Conservation (phyloP, 1,140 invertebrate species). For the Teleopsis dalmanni region DNA sequence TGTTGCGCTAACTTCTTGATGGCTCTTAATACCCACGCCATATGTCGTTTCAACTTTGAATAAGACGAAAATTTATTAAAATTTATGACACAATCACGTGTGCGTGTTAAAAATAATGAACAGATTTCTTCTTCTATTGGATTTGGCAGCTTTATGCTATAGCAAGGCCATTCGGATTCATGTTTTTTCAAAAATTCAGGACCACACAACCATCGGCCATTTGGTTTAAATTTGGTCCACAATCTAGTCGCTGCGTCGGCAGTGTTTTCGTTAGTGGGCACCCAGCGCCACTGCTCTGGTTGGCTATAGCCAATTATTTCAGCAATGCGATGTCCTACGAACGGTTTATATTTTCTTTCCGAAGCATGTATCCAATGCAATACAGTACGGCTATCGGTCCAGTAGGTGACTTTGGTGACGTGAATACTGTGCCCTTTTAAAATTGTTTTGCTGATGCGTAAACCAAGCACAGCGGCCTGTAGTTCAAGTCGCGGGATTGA, state of each 20-base stretch:
- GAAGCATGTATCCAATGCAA: background rate
- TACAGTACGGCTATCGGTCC: background rate
- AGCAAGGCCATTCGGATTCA: no score
- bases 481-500: slow-evolving; percentile 4
- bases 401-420: background rate
- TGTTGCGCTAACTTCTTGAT: no score
- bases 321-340: background rate
- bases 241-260: slow-evolving; percentile 4
- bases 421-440: background rate
- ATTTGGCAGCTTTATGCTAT: no score
- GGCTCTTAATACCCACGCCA: no score
- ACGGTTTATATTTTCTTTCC: slow-evolving; percentile 3
- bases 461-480: background rate
- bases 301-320: background rate
- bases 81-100: no score
- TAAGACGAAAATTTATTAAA: no score
- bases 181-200: no score
- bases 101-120: no score
- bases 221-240: no score
- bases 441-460: background rate
- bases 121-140: no score
- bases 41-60: no score
- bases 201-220: no score
- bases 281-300: background rate
- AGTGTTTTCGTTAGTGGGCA: background rate